phyloP scores from a whole-genome alignment of 2,888 invertebrate genomes.

The Synergus japonicus region DNA sequence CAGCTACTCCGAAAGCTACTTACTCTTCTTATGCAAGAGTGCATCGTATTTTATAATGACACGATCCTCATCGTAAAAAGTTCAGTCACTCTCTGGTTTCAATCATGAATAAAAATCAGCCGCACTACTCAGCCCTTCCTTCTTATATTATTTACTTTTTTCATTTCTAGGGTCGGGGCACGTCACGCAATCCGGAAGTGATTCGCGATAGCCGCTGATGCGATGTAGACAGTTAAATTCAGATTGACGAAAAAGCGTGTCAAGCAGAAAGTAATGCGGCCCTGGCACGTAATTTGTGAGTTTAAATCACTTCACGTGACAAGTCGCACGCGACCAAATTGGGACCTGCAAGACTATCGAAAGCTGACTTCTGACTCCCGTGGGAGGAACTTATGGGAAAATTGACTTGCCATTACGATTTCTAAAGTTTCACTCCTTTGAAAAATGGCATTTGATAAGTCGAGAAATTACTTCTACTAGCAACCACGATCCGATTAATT shows the following conservation, averaged over 20 bases:
- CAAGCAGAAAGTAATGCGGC: constrained; percentile 15
- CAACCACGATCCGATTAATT: too few species aligned
- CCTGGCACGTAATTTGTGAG: constrained; percentile 21
- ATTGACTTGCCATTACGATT: neutral
- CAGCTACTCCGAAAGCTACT: neutral
- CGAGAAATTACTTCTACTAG: neutral
- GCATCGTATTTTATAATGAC: neutral
- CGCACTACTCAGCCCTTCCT: neutral
- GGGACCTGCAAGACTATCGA: constrained; percentile 19
- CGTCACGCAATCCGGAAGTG: constrained; percentile 36
- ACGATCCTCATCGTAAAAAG: constrained; percentile 1
- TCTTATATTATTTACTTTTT: neutral
- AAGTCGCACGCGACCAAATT: constrained; percentile 39
- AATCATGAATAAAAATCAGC: constrained; percentile 21
- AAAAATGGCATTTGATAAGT: neutral
- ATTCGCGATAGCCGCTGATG: constrained; percentile 27
- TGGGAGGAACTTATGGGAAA: constrained; percentile 1
- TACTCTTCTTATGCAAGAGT: constrained; percentile 4
- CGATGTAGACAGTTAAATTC: constrained; percentile 25
- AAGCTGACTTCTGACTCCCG: neutral
- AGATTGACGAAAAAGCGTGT: constrained; percentile 30
- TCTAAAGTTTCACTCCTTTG: neutral
- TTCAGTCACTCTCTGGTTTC: neutral
- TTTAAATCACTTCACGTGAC: constrained; percentile 33
- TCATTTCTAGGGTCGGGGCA: neutral